These are phyloP conservation scores for Lithophane leautieri DNA, from an alignment of 2,888 invertebrate species.

Conservation along the genomic window DNA sequence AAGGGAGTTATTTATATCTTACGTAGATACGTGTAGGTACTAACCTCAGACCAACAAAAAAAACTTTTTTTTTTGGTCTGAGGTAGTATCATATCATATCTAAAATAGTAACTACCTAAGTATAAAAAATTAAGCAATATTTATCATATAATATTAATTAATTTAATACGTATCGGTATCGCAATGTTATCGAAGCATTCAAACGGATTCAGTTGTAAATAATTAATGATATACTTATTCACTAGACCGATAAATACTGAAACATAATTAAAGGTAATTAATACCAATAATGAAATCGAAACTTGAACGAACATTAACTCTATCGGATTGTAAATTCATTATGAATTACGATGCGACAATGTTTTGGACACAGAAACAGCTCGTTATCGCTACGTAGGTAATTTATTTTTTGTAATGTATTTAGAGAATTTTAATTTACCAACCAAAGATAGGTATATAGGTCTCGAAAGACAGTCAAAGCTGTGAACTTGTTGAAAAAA, in stretches of 20 bases:
- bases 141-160: neutral
- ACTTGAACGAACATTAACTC: slow-evolving; percentile 8
- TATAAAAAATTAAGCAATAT: slow-evolving; percentile 5
- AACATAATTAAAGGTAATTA: slow-evolving; percentile 23
- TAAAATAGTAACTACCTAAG: neutral
- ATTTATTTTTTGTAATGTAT: too few species aligned
- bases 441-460: too few species aligned
- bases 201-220: slow-evolving; percentile 26
- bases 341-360: neutral
- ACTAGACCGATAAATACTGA: slow-evolving; percentile 38
- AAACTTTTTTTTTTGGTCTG: too few species aligned
- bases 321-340: slow-evolving; percentile 1
- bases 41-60: too few species aligned
- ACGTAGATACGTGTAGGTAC: neutral
- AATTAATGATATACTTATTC: slow-evolving; percentile 12
- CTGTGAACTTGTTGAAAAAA: too few species aligned
- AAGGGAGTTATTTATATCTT: slow-evolving; percentile 10
- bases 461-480: too few species aligned
- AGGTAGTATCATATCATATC: neutral
- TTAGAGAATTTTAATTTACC: neutral
- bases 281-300: slow-evolving; percentile 16
- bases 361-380: neutral
- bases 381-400: neutral
- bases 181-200: slow-evolving; percentile 27
- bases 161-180: slow-evolving; percentile 27